Conservation (phyloP, 2,113 vertebrate genomes). For the Eira barbara region DNA sequence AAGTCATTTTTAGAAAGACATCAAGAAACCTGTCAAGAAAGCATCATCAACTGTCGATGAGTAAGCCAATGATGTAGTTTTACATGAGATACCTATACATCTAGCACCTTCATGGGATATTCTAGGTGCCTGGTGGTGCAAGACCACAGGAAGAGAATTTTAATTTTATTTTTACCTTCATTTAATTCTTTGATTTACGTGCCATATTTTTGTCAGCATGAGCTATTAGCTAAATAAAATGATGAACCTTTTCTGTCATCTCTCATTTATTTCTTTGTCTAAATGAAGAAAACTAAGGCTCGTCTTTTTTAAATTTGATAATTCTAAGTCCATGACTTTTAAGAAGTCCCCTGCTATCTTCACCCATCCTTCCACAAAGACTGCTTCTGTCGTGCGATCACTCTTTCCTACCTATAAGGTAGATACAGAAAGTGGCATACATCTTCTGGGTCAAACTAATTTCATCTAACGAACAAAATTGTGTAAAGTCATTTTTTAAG, state of each 20-base stretch:
- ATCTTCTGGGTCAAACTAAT: not conserved
- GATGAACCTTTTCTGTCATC: not conserved
- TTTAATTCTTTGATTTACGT: slow-evolving; percentile 34
- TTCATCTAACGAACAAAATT: not conserved
- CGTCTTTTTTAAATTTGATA: not conserved
- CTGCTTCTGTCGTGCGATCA: not conserved
- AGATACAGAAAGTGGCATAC: not conserved
- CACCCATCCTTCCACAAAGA: not conserved
- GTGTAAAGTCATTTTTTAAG: slow-evolving; percentile 10
- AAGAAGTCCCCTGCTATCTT: not conserved
- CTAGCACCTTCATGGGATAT: not conserved
- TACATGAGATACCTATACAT: not conserved
- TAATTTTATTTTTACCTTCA: slow-evolving; percentile 18
- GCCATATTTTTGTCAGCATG: not conserved
- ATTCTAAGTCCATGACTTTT: not conserved
- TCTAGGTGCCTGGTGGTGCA: not conserved
- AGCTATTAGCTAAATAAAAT: slow-evolving; percentile 2
- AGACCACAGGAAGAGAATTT: not conserved
- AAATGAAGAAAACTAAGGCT: not conserved
- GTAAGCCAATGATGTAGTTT: not conserved
- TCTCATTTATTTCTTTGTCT: not conserved
- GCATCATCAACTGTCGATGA: not conserved
- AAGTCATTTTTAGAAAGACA: not conserved
- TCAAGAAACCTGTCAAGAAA: not conserved
- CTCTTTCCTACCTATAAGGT: not conserved